A percentile compares a stretch with the other conserved stretches of the same genome.
phyloP scores from a whole-genome alignment of 2,113 vertebrate genomes.

The Lophius piscatorius region DNA sequence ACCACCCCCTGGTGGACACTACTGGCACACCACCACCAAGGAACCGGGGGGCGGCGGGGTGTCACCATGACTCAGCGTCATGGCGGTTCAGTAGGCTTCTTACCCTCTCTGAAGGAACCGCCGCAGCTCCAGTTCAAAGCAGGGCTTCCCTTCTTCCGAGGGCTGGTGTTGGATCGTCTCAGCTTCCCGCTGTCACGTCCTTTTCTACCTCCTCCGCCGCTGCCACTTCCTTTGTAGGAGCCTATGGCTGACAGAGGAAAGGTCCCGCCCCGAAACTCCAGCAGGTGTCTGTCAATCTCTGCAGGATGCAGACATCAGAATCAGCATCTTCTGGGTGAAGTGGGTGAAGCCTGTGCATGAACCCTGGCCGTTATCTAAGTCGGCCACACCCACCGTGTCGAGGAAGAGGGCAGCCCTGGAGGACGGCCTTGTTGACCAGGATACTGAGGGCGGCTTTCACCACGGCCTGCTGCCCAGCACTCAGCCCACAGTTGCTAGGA shows the following conservation, averaged over 20 bases:
- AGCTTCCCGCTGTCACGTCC: slow-evolving; percentile 83
- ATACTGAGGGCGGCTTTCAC: slow-evolving; percentile 95
- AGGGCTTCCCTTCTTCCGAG: slow-evolving; percentile 86
- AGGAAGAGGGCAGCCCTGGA: slow-evolving; percentile 89
- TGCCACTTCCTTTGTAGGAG: slow-evolving; percentile 76
- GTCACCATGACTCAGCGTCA: too few relatives aligned
- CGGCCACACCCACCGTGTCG: slow-evolving; percentile 80
- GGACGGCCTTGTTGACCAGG: slow-evolving; percentile 92
- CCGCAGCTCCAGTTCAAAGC: slow-evolving; percentile 78
- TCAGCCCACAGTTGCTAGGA: slow-evolving; percentile 79
- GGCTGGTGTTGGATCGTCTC: slow-evolving; percentile 93
- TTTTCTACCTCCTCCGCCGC: slow-evolving; percentile 80
- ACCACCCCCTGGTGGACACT: slow-evolving; percentile 6
- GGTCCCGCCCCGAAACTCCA: slow-evolving; percentile 88
- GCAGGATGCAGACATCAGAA: slow-evolving; percentile 34
- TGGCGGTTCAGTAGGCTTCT: neutral
- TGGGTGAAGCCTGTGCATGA: neutral
- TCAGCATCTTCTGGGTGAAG: neutral
- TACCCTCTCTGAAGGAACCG: slow-evolving; percentile 76
- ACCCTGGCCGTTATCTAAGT: neutral
- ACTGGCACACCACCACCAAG: neutral
- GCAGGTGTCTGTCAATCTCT: slow-evolving; percentile 88
- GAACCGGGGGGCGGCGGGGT: too few relatives aligned
- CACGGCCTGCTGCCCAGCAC: slow-evolving; percentile 91
- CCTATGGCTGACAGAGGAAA: slow-evolving; percentile 87